These are phyloP conservation scores for Callopanchax toddi DNA, from an alignment of 2,113 vertebrate species.

Conservation along the genomic window DNA sequence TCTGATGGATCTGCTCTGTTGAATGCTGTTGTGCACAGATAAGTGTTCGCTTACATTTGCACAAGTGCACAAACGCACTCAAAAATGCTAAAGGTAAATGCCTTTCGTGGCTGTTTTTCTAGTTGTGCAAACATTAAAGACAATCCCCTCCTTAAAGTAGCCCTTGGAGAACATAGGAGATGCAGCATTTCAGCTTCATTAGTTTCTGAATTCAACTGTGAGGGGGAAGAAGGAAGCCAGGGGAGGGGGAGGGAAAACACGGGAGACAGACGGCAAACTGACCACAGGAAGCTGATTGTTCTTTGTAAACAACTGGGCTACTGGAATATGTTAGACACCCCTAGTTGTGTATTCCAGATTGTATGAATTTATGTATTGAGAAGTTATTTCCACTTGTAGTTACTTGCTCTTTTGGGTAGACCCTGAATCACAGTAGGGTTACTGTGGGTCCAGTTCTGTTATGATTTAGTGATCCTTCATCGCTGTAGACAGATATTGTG, in stretches of 20 bases:
- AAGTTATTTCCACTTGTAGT: neutral
- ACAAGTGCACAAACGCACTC: conserved; percentile 13
- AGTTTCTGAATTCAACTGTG: conserved; percentile 44
- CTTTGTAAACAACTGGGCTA: neutral
- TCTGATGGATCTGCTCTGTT: conserved; percentile 84
- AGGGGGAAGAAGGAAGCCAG: conserved; percentile 16
- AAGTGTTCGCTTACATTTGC: conserved; percentile 10
- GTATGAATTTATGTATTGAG: neutral
- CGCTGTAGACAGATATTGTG: conserved; percentile 62
- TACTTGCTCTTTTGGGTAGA: neutral
- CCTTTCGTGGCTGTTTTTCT: conserved; percentile 42
- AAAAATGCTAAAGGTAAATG: conserved; percentile 38
- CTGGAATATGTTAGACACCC: neutral
- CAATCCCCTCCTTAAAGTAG: conserved; percentile 29
- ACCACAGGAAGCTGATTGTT: conserved; percentile 11
- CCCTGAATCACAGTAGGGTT: conserved; percentile 28
- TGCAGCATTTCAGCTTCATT: conserved; percentile 51
- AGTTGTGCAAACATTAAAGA: conserved; percentile 45
- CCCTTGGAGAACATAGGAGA: conserved; percentile 28
- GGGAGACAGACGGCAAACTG: conserved; percentile 9
- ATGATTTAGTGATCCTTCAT: conserved; percentile 66
- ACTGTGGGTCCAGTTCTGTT: conserved; percentile 61
- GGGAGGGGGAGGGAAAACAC: conserved; percentile 8
- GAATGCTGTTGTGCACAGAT: conserved; percentile 54
- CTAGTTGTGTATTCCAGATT: neutral